phyloP scores from a whole-genome alignment of 2,888 invertebrate genomes.

The Agonopterix subpropinquella region DNA sequence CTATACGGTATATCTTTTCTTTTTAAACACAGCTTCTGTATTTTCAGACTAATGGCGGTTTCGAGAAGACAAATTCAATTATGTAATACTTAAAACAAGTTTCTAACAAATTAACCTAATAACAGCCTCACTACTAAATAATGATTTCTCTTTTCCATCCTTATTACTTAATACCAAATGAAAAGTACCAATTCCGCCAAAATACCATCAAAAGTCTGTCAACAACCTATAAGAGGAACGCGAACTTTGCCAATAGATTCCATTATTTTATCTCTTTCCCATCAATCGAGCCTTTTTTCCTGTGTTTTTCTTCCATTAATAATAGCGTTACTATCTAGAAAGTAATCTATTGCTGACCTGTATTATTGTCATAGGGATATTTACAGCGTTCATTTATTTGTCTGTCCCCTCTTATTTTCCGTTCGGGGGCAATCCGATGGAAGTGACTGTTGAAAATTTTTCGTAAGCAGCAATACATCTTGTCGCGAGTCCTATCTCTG shows the following conservation, averaged over 20 bases:
- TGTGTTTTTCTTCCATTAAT: conserved; percentile 71
- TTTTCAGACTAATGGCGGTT: no score
- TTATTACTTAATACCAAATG: neutral
- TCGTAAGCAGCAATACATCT: conserved; percentile 76
- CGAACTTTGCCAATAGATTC: conserved; percentile 43
- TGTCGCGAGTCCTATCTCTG: conserved; percentile 72
- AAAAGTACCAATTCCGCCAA: conserved; percentile 13
- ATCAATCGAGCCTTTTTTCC: conserved; percentile 62
- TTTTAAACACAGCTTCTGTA: no score
- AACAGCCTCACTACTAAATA: no score
- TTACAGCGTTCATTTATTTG: conserved; percentile 72
- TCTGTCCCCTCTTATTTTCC: conserved; percentile 74
- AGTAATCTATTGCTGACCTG: conserved; percentile 75
- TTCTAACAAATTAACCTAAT: no score
- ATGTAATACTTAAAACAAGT: no score
- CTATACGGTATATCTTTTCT: no score
- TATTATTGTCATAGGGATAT: conserved; percentile 75
- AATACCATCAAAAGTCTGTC: conserved; percentile 15
- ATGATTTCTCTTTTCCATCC: no score
- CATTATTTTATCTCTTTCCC: conserved; percentile 48
- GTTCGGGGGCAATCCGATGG: conserved; percentile 73
- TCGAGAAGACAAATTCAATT: no score
- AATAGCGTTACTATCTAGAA: conserved; percentile 62
- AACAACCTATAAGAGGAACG: conserved; percentile 16
- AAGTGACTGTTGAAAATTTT: conserved; percentile 72